Base-by-base conservation (phyloP, 2,113 vertebrate species). In the Ranitomeya imitator region DNA sequence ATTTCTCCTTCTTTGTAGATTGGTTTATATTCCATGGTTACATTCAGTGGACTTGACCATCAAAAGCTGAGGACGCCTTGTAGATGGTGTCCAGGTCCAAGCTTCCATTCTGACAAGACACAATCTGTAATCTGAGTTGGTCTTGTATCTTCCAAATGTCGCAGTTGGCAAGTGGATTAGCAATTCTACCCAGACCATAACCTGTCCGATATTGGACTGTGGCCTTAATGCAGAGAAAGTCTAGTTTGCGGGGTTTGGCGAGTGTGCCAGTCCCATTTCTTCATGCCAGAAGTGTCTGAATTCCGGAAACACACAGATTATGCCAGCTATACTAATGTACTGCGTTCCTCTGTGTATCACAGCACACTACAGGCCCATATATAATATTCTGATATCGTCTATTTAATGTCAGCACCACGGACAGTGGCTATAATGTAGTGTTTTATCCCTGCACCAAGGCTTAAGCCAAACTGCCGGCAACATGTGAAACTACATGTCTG, bases 391-490 rank as follows among this genome's bases (percentile, higher is more conserved):
- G 31, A 61, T 26, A n/a, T 84, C 18, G 15, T 67, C 65, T n/a
- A 69, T 83, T 11, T 54, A 52, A 63, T 63, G 81, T 83, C 82
- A 84, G 82, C 63, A 84, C 82, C 82, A 84, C 15, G 82, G 82
- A 84, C 82, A 84, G 82, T 23, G 82, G 5, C n/a, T 65, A 54
- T 71, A 37, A 81, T 31, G 23, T 81, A 60, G 26, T 55, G 52
- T 52, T 55, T 23, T 55, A 14, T 79, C 52, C n/a, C 52, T 79
- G 18, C 52, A 57, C 52, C 77, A 7, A 3, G 19, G 61, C 26
- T 31, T 31, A 31, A 31, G 26, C 26, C 26, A 31, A 73, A 1
- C 15, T 45, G 14, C 15, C 14, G 7, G 31, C 1, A 74, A 74
- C 2, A 16, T 15, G 37, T 15, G 18, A 74, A 74, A 18, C 69